Evolutionary conservation across 2,797 vertebrate species (phyloP), one percentile per base, ranked within the genome.

Genomic region (Alcedo atthis): DNA sequence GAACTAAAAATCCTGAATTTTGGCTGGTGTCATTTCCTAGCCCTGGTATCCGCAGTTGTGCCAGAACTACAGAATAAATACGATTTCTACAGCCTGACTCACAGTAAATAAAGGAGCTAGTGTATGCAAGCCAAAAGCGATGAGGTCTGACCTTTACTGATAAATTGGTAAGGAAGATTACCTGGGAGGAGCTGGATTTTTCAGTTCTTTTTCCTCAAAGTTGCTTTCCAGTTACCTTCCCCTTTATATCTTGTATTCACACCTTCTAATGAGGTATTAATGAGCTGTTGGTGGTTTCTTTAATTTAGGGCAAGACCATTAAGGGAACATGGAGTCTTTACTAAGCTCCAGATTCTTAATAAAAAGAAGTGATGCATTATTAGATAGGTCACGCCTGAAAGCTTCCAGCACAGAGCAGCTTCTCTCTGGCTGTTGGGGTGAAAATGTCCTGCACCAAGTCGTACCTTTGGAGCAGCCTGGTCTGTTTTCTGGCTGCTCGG

Each of bases 1-100:
- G 85, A 91, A 89, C 89, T 85, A 83, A 80, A 91, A 96, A 93
- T 94, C 87, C 90, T 85, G 85, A 89, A 83, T 58, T 93, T 35
- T 93, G 87, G 76, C 91, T 75, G 71, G 16, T 33, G 35, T 54
- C 11, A 4, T 66, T 87, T 92, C 88, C 64, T 58, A 88, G 55
- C 48, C 19, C 75, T 24, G 74, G 53, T 25, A 30, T 63, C 64
- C 21, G 20, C 71, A 4, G n/a, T 32, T 37, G 20, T 19, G 92
- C 88, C 93, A 90, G 64, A 79, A 74, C 59, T 80, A 40, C 32
- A 79, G 64, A 76, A 70, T 74, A 90, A 94, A 91, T 80, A 88
- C 4, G 48, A 85, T 93, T 92, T 94, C 82, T 81, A 25, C 85
- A 77, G 78, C 15, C 49, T 92, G 90, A 94, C 40, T 94, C 88